phyloP scores from a whole-genome alignment of 2,888 invertebrate genomes.

The Drosophila multiciliata region DNA sequence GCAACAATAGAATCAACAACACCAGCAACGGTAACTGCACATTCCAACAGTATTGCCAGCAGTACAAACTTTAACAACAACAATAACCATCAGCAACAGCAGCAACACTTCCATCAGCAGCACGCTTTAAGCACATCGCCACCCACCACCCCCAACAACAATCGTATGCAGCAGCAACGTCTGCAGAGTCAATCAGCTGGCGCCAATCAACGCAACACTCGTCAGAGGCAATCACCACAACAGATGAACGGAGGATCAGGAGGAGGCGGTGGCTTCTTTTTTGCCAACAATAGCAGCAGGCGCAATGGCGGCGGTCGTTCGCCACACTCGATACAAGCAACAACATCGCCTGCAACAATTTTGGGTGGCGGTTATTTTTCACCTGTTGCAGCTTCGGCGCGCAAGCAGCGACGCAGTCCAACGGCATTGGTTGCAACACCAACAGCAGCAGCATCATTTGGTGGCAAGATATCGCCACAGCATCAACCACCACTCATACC shows the following conservation, averaged over 20 bases:
- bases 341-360: constrained; percentile 77
- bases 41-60: constrained; percentile 85
- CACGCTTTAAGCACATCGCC: constrained; percentile 68
- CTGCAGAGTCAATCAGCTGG: constrained; percentile 68
- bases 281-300: constrained; percentile 61
- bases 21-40: constrained; percentile 80
- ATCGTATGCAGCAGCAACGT: constrained; percentile 64
- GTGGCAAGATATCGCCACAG: constrained; percentile 81
- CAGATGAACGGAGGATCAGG: constrained; percentile 49
- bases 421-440: constrained; percentile 21
- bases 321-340: constrained; percentile 50
- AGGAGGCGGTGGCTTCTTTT: constrained; percentile 62
- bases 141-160: constrained; percentile 52
- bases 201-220: constrained; percentile 53
- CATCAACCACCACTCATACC: constrained; percentile 77
- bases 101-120: constrained; percentile 63
- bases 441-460: constrained; percentile 28
- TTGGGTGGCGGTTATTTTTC: constrained; percentile 69
- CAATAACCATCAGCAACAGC: not conserved
- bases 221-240: constrained; percentile 72
- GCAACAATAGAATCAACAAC: constrained; percentile 72
- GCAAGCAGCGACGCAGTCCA: constrained; percentile 77
- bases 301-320: constrained; percentile 67
- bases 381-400: constrained; percentile 61
- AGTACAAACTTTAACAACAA: constrained; percentile 81